Evolutionary conservation across 2,113 vertebrate species (phyloP).

Genomic region (Reinhardtius hippoglossoides): DNA sequence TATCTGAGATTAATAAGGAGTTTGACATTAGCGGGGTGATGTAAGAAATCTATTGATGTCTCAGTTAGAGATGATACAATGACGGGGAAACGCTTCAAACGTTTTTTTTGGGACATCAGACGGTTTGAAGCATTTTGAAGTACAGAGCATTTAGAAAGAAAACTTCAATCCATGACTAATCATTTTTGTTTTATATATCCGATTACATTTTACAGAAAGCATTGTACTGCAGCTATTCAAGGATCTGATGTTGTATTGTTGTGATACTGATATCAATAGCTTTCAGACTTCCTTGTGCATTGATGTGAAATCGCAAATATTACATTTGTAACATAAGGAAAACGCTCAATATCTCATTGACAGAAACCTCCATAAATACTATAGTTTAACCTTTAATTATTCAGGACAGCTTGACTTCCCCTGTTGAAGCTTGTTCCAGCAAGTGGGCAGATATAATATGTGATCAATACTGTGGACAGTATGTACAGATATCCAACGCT

Average conservation of each 20-base stretch:
- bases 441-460: background rate
- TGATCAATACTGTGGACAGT: conserved; percentile 27
- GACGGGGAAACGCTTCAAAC: conserved; percentile 5
- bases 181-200: background rate
- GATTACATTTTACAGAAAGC: background rate
- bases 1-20: conserved; percentile 38
- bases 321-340: conserved; percentile 7
- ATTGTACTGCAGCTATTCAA: background rate
- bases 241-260: background rate
- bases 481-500: conserved; percentile 16
- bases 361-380: conserved; percentile 15
- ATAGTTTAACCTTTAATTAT: conserved; percentile 32
- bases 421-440: background rate
- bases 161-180: background rate
- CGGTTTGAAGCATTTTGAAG: background rate
- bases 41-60: conserved; percentile 38
- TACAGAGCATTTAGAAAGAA: background rate
- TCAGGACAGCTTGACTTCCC: background rate
- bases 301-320: conserved; percentile 2
- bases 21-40: conserved; percentile 48
- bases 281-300: background rate
- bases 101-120: background rate
- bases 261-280: background rate
- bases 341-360: background rate
- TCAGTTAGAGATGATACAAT: conserved; percentile 16